These are phyloP conservation scores for Battus philenor DNA, from an alignment of 1,140 invertebrate genomes.

Conservation along the genomic window DNA sequence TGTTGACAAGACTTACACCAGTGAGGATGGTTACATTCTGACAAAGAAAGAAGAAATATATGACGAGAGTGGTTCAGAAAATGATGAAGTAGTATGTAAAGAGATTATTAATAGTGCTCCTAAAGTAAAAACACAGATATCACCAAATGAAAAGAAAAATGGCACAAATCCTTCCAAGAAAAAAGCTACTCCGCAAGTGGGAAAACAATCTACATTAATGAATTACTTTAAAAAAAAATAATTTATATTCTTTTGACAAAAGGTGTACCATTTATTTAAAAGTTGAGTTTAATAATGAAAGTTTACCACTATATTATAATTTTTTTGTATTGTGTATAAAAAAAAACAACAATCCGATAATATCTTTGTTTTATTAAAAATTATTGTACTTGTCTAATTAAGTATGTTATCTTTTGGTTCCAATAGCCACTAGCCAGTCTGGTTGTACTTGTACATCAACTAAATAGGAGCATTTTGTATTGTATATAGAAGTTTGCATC, in stretches of 20 bases:
- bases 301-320: conserved; percentile 12
- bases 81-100: conserved; percentile 31
- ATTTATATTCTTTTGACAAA: conserved; percentile 7
- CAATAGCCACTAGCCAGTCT: conserved; percentile 72
- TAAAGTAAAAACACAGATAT: conserved; percentile 30
- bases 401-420: conserved; percentile 52
- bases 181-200: conserved; percentile 55
- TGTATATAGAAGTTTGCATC: conserved; percentile 54
- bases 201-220: conserved; percentile 58
- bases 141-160: conserved; percentile 37
- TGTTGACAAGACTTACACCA: conserved; percentile 64
- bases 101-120: conserved; percentile 25
- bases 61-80: conserved; percentile 64
- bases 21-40: conserved; percentile 64
- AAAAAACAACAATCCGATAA: conserved; percentile 10
- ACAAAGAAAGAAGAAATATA: conserved; percentile 67
- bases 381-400: background rate
- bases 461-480: conserved; percentile 70
- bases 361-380: conserved; percentile 20
- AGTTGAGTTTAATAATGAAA: too few relatives aligned
- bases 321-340: too few relatives aligned
- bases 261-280: too few relatives aligned
- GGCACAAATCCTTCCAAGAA: conserved; percentile 35
- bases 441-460: conserved; percentile 70
- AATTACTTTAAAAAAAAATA: conserved; percentile 60